Conservation (phyloP, 2,888 invertebrate genomes). For the Chymomyza caudatula region DNA sequence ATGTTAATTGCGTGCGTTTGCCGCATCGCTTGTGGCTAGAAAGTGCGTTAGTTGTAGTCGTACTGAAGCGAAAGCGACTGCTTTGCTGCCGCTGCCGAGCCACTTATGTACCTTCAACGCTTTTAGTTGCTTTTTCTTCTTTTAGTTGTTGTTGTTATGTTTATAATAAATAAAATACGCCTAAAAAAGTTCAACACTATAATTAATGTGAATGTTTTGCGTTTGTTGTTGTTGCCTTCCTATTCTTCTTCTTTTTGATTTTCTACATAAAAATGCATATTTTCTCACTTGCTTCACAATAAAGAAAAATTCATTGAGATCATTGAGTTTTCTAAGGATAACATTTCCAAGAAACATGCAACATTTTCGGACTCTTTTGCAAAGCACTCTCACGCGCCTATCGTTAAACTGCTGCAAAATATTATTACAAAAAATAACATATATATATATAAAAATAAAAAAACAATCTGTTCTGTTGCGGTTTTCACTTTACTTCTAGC, state of each 20-base stretch:
- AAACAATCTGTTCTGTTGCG: background rate
- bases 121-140: conserved; percentile 14
- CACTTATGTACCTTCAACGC: background rate
- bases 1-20: too few relatives aligned
- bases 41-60: too few relatives aligned
- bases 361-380: conserved; percentile 17
- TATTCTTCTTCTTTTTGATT: conserved; percentile 25
- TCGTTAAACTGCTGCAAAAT: conserved; percentile 1
- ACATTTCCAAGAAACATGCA: conserved; percentile 21
- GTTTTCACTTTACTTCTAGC: background rate
- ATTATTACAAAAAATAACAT: conserved; percentile 14
- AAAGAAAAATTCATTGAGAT: conserved; percentile 71
- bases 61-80: too few relatives aligned
- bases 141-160: conserved; percentile 14
- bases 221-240: conserved; percentile 12
- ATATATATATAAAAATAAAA: conserved; percentile 18
- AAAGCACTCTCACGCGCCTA: conserved; percentile 35
- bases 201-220: conserved; percentile 65
- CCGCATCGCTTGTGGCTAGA: too few relatives aligned
- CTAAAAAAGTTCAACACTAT: conserved; percentile 51
- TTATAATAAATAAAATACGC: conserved; percentile 53
- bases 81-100: background rate
- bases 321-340: conserved; percentile 67
- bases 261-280: conserved; percentile 54
- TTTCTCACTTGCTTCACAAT: conserved; percentile 47